These are phyloP conservation scores for Anhinga rufa DNA, from an alignment of 2,113 vertebrate species.

Conservation along the genomic window DNA sequence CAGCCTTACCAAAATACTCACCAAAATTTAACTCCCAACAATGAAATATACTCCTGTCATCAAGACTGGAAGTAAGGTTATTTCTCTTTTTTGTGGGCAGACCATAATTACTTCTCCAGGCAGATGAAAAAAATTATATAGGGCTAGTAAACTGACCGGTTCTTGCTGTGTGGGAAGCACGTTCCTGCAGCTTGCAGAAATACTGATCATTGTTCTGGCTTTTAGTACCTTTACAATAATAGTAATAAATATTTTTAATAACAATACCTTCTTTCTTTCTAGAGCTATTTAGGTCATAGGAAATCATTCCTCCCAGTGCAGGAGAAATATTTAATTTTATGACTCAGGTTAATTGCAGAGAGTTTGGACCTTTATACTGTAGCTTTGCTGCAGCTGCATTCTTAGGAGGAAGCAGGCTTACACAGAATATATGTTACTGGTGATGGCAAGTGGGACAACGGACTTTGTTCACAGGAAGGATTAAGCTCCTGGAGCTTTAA, in stretches of 20 bases:
- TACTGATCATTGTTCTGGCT: not conserved
- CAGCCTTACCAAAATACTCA: not conserved
- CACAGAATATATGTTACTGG: not conserved
- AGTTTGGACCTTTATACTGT: not conserved
- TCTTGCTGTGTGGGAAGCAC: not conserved
- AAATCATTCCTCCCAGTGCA: not conserved
- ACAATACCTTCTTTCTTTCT: not conserved
- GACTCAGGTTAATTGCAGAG: not conserved
- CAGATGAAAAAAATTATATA: not conserved
- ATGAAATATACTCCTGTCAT: not conserved
- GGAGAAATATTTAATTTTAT: not conserved
- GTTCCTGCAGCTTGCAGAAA: not conserved
- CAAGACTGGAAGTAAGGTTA: not conserved
- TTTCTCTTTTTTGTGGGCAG: not conserved
- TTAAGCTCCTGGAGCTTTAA: constrained; percentile 57
- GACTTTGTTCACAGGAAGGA: not conserved
- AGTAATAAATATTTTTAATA: not conserved
- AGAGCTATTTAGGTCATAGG: not conserved
- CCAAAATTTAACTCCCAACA: not conserved
- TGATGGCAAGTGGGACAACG: not conserved
- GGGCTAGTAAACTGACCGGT: not conserved
- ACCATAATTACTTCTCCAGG: not conserved
- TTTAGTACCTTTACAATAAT: not conserved
- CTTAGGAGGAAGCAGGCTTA: not conserved
- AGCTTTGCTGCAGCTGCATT: not conserved